Conservation (phyloP, 2,888 invertebrate genomes). For the Nomada ruficornis region DNA sequence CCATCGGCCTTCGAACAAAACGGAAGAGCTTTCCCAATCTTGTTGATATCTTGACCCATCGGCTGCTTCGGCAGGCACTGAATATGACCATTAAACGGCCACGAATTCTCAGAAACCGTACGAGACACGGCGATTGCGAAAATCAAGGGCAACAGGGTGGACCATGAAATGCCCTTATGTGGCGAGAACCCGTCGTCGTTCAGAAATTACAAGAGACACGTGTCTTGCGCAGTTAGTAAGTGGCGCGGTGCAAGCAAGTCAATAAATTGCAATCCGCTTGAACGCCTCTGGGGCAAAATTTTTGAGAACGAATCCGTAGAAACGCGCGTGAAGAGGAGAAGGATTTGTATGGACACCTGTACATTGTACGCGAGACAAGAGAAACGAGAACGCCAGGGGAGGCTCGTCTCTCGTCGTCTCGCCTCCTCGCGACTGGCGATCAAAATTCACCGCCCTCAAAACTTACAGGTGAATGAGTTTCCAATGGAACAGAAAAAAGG, state of each 20-base stretch:
- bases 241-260: not conserved
- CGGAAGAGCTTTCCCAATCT: not conserved
- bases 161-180: not conserved
- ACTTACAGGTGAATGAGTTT: not conserved
- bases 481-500: no score
- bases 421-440: not conserved
- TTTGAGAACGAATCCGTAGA: not conserved
- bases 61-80: not conserved
- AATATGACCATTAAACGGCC: not conserved
- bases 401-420: not conserved
- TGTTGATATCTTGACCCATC: no score
- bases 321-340: not conserved
- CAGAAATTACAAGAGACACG: not conserved
- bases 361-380: no score
- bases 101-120: not conserved
- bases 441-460: not conserved
- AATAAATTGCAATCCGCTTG: not conserved
- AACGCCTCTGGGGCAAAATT: not conserved
- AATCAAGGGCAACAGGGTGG: no score
- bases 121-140: not conserved
- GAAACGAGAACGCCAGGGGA: no score
- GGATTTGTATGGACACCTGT: not conserved
- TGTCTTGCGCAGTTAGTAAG: not conserved
- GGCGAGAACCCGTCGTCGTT: not conserved
- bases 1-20: slow-evolving; percentile 3